Evolutionary conservation across 2,888 invertebrate genomes (phyloP), one percentile per base, ranked within the genome.

Genomic region (Muschampia plurimacula): DNA sequence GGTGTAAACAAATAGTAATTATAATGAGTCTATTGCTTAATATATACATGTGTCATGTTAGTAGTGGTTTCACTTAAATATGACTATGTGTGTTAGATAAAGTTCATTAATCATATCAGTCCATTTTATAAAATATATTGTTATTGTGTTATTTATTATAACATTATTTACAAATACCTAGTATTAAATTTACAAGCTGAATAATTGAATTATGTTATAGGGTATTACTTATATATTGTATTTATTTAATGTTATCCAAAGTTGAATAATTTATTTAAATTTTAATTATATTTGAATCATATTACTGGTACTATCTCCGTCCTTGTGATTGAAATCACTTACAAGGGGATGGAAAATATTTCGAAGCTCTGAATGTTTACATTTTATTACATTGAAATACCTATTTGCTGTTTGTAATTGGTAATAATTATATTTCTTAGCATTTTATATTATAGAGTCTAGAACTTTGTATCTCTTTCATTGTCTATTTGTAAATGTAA

Each of bases 401-500:
- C 8, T n/a, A 52, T 62, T 63, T 59, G 55, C 44, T 66, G 15
- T 55, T 55, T 57, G 57, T 57, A 41, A 55, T 39, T 39, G 13
- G 52, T 57, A 55, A 22, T 57, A 67, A 66, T 12, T 28, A 67
- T 22, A 57, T 22, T 63, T 69, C 28, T 69, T 69, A 70, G 41
- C n/a, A 6, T 57, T 55, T 66, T 49, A 60, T 62, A 65, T 13
- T 10, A 52, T 72, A 65, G 60, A 28, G 44, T 78, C 74, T 78
- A 78, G 76, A 79, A 69, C 75, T 83, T 77, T 77, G 77, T 81
- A 82, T 80, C 79, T 83, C 82, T 78, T 80, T 83, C 78, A 52
- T 72, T 78, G 76, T 78, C 67, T 72, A 70, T 72, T 72, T 79
- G 75, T 81, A 84, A 81, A 86, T 85, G 83, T 86, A 81, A 83